These are phyloP conservation scores for Campoplex nolae DNA, from an alignment of 2,888 invertebrate genomes.

Conservation along the genomic window DNA sequence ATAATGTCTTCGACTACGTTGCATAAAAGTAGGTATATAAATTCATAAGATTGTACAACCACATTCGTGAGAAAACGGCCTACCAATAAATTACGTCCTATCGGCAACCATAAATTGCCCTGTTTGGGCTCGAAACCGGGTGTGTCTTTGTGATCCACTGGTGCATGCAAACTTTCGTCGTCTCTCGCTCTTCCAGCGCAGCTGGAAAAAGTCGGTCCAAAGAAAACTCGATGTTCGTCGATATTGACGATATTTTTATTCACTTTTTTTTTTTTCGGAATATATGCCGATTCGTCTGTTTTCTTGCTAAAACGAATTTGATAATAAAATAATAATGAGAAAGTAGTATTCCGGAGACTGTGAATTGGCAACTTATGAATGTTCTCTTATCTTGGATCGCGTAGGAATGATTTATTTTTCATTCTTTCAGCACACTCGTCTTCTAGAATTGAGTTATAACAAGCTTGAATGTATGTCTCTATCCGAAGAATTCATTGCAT, in stretches of 20 bases:
- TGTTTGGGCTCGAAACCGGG: slow-evolving; percentile 24
- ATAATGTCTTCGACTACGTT: not conserved
- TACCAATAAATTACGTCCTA: slow-evolving; percentile 78
- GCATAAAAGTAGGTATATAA: slow-evolving; percentile 28
- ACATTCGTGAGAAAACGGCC: slow-evolving; percentile 45
- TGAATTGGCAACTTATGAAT: not conserved
- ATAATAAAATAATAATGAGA: not conserved
- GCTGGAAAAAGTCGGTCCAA: slow-evolving; percentile 37
- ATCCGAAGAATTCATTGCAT: not conserved
- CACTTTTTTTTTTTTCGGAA: slow-evolving; percentile 4
- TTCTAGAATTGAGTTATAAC: not conserved
- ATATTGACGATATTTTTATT: slow-evolving; percentile 19
- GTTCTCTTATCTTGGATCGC: not conserved
- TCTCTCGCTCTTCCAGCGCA: not conserved
- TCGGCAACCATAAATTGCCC: slow-evolving; percentile 75
- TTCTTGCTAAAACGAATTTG: not conserved
- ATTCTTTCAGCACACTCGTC: too few relatives aligned
- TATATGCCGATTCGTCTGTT: slow-evolving; percentile 37
- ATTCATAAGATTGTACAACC: not conserved
- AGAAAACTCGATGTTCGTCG: slow-evolving; percentile 22
- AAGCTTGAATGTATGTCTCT: not conserved
- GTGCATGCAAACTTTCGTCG: slow-evolving; percentile 72
- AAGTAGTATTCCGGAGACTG: too few relatives aligned
- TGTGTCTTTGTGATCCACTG: slow-evolving; percentile 75
- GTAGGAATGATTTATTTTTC: not conserved